Conservation (phyloP, 2,113 vertebrate genomes). For the Pogonocichla stellata region DNA sequence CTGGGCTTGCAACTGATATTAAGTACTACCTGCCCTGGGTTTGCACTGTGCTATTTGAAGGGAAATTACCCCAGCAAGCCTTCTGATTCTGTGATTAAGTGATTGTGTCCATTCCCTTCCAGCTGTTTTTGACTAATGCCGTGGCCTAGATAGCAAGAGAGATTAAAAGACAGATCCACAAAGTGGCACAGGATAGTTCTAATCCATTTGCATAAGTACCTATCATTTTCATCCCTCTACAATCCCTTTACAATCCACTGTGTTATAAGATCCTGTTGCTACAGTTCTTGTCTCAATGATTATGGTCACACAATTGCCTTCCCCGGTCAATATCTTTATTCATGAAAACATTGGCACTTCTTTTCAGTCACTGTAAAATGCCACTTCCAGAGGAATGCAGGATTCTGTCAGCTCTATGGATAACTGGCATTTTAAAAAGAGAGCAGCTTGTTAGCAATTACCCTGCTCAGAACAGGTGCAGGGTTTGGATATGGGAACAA, state of each 20-base stretch:
- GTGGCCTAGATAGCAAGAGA: constrained; percentile 8
- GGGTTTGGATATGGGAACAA: neutral
- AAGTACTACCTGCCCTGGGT: constrained; percentile 5
- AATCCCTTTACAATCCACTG: neutral
- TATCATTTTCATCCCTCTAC: constrained; percentile 7
- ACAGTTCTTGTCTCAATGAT: constrained; percentile 36
- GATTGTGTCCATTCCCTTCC: neutral
- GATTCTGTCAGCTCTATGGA: neutral
- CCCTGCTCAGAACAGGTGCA: neutral
- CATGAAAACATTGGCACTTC: constrained; percentile 39
- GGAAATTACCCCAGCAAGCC: constrained; percentile 17
- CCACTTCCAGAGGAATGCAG: neutral
- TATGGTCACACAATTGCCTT: constrained; percentile 44
- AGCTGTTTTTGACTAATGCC: constrained; percentile 47
- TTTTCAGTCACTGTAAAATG: constrained; percentile 24
- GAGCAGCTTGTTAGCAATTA: constrained; percentile 25
- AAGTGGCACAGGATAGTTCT: constrained; percentile 13
- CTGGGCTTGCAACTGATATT: neutral
- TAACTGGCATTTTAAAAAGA: constrained; percentile 32
- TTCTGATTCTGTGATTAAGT: constrained; percentile 21
- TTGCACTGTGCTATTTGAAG: neutral
- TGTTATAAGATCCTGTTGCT: constrained; percentile 6
- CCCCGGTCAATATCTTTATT: constrained; percentile 61
- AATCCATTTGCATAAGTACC: constrained; percentile 40
- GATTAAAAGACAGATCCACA: constrained; percentile 4